Evolutionary conservation across 2,113 vertebrate genomes (phyloP), one percentile per base, ranked within the genome.

Genomic region (Sander vitreus): DNA sequence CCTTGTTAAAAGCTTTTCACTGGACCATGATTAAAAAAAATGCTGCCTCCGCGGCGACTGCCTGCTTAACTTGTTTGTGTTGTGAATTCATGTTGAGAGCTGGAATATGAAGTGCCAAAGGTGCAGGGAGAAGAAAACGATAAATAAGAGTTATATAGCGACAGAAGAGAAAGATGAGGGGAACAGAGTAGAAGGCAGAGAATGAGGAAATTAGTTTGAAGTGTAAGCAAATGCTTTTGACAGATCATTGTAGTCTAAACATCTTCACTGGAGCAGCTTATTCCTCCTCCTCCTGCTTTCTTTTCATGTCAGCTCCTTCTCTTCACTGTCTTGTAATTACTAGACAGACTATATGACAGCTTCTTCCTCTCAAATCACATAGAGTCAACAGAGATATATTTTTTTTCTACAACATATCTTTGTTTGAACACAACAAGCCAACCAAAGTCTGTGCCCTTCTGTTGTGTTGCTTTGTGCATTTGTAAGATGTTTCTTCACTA

Each of bases 191-290:
- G 78, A 88, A 47, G 48, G 64, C 65, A 76, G 72, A 71, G 57
- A 58, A 76, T 80, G n/a, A 79, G 81, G 69, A 73, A 90, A 89
- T 86, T n/a, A 81, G 73, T 85, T 55, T 90, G 73, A 87, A 81
- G 70, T 82, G 65, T 66, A 69, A 79, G 72, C 45, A 27, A 84
- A 69, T 48, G 57, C 36, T 75, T 81, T 67, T 83, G 83, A 84
- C 88, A 73, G 21, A 78, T 86, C 48, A 62, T 62, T 89, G 86
- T 75, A 64, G 54, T 77, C 30, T 36, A 45, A 85, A 85, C 66
- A 70, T 89, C 68, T 84, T 66, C 43, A 74, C 48, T 54, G 54
- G 15, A 59, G 69, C 74, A 70, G 19, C 67, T 62, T 57, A 18
- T 59, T 71, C 68, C 3, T 68, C 66, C 30, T 66, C 43, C 39